Conservation (phyloP, 2,113 vertebrate genomes). For the Heptranchias perlo region DNA sequence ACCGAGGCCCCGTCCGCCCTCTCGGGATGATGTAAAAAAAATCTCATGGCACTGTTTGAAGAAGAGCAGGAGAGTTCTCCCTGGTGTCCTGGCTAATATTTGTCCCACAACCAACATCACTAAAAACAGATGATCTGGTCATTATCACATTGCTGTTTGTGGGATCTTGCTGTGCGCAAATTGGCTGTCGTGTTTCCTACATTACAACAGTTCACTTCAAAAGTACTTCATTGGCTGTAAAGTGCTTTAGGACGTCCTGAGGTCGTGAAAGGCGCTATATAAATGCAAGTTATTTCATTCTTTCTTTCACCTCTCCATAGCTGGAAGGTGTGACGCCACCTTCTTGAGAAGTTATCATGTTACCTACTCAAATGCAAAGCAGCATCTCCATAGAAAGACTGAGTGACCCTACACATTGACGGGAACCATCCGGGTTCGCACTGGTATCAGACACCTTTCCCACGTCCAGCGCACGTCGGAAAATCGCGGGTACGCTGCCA, state of each 20-base stretch:
- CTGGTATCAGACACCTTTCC: neutral
- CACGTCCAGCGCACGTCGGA: neutral
- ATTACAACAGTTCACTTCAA: neutral
- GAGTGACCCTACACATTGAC: neutral
- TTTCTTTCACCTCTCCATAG: neutral
- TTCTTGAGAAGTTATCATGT: neutral
- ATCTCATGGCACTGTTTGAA: neutral
- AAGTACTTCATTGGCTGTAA: neutral
- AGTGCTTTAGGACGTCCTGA: neutral
- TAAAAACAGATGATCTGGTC: neutral
- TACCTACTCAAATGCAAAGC: neutral
- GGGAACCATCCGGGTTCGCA: neutral
- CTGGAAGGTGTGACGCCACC: neutral
- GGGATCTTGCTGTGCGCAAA: neutral
- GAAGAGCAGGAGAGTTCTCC: neutral
- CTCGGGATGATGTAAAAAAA: neutral
- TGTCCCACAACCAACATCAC: neutral
- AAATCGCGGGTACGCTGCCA: neutral
- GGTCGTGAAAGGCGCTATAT: neutral
- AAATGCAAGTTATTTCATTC: neutral
- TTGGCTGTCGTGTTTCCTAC: neutral
- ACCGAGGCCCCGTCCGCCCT: neutral
- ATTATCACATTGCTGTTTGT: neutral
- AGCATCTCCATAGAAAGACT: neutral
- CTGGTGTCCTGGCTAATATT: neutral